Percentiles rank a stretch among this genome's conserved stretches.
Evolutionary conservation across 2,113 vertebrate genomes (phyloP).

Genomic region (Synchiropus splendidus): DNA sequence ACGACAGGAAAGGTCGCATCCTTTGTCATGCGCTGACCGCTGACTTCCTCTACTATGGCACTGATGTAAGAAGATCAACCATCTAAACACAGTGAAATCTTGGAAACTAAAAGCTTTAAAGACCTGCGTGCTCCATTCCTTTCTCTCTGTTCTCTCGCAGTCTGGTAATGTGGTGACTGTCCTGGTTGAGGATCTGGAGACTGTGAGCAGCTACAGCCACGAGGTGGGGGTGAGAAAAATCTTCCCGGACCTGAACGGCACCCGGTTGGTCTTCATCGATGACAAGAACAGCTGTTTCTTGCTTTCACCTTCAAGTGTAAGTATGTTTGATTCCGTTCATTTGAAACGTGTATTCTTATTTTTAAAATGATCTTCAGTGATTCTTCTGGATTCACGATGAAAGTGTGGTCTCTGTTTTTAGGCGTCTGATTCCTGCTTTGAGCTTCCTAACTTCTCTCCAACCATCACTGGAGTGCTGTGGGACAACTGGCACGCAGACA

Average conservation of each 20-base stretch:
- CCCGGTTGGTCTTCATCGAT: constrained; percentile 85
- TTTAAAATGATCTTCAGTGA: not conserved
- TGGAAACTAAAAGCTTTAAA: no score
- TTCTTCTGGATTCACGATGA: not conserved
- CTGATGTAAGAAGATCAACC: constrained; percentile 75
- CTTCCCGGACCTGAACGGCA: constrained; percentile 85
- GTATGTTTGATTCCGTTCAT: constrained; percentile 7
- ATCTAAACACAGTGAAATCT: no score
- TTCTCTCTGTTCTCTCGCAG: constrained; percentile 47
- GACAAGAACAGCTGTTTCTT: constrained; percentile 90
- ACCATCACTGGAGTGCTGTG: constrained; percentile 89
- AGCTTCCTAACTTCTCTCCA: constrained; percentile 88
- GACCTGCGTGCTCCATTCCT: no score
- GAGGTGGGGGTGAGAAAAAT: constrained; percentile 82
- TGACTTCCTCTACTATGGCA: constrained; percentile 94
- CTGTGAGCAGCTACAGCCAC: constrained; percentile 83
- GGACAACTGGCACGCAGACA: constrained; percentile 89
- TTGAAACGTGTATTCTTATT: not conserved
- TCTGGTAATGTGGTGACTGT: constrained; percentile 81
- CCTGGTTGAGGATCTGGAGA: constrained; percentile 89
- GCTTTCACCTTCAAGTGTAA: constrained; percentile 77
- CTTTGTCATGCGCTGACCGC: constrained; percentile 83
- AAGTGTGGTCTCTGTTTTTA: constrained; percentile 28
- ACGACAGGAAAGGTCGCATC: constrained; percentile 79
- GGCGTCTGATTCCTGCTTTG: constrained; percentile 74